Evolutionary conservation across 2,113 vertebrate genomes (phyloP).

Genomic region (Rallus limicola): DNA sequence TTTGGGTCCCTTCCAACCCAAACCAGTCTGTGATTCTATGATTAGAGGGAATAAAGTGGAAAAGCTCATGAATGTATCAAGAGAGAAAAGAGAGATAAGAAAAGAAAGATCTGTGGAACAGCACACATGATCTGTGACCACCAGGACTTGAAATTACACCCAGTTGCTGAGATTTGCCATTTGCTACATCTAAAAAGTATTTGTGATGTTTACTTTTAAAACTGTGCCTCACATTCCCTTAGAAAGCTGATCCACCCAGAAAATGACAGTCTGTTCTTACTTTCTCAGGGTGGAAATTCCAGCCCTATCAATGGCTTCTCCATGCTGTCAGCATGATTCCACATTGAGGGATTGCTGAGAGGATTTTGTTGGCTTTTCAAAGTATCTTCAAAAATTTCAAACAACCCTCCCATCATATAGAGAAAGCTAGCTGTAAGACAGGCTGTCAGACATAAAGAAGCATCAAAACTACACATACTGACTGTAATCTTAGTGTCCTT

Average conservation of each 20-base stretch:
- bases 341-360: neutral
- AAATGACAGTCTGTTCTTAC: neutral
- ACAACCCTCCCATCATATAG: neutral
- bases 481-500: neutral
- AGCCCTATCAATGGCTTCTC: neutral
- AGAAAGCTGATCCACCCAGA: neutral
- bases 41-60: neutral
- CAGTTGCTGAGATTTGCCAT: neutral
- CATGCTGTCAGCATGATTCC: neutral
- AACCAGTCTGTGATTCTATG: too few relatives aligned
- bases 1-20: too few relatives aligned
- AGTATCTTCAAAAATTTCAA: neutral
- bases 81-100: neutral
- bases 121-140: neutral
- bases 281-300: neutral
- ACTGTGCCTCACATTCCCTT: neutral
- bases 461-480: neutral
- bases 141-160: neutral
- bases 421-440: neutral
- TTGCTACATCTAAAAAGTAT: neutral
- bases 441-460: neutral
- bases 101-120: neutral
- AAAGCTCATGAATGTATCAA: neutral
- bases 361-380: neutral
- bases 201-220: neutral